Base-by-base conservation (phyloP, 2,888 invertebrate genomes). In the Pyrrhia umbra region DNA sequence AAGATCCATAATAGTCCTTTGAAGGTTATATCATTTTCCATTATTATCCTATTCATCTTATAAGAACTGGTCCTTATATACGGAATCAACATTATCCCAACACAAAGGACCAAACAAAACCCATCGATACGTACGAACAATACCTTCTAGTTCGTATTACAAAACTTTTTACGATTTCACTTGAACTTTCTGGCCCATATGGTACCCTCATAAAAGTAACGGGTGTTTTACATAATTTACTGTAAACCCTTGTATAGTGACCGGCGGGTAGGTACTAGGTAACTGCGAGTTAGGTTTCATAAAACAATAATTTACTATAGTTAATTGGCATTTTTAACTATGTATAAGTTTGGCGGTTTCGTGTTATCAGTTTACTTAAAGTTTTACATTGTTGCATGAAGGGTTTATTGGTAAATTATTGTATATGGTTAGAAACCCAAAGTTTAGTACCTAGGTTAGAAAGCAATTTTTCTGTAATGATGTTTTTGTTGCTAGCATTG, bases 131-230 rank as follows among this genome's bases (percentile, higher is more conserved):
- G 49, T 25, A 62, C 67, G 37, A 50, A 72, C 70, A 39, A 27
- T 21, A 71, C 67, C 34, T 64, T 70, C 71, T 75, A 59, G 55
- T 63, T 52, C 23, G 67, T 72, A 77, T 77, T 71, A 77, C 75
- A 62, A 71, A 79, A 79, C 71, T 80, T 79, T 79, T 75, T 80
- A 79, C 66, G 75, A 72, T 64, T 56, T 66, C 73, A 60, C 75
- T 77, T 61, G 45, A 71, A 77, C 66, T 79, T 70, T 51, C 57
- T 39, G 50, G 15, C 57, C 64, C 80, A 66, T 52, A 75, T 75
- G 68, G 40, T 69, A 63, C 61, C 51, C 42, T 47, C n/a, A 68
- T 79, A 79, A 79, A 77, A 74, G 61, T 66, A 69, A 56, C 40
- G 46, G 59, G 59, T 69, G 74, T 77, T 63, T 57, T 74, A 66